Evolutionary conservation across 2,797 vertebrate genomes (phyloP).

Genomic region (Chelon auratus): DNA sequence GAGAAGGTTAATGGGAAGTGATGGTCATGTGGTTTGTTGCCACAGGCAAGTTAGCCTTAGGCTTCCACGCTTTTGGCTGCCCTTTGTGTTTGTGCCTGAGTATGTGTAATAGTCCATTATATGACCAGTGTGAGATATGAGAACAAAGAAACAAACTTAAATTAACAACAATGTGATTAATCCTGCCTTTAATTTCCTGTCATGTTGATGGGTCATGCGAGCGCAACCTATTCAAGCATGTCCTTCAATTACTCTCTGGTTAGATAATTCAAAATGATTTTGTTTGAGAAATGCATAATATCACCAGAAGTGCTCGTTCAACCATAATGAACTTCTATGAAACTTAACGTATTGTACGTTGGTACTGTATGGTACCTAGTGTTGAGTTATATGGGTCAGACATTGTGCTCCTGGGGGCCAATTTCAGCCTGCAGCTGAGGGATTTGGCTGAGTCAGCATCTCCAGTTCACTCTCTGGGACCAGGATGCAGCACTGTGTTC

Average conservation of each 20-base stretch:
- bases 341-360: conserved; percentile 57
- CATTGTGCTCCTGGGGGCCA: conserved; percentile 77
- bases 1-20: conserved; percentile 76
- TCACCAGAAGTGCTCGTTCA: conserved; percentile 45
- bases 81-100: conserved; percentile 50
- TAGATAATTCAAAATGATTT: not conserved
- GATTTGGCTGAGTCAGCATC: conserved; percentile 81
- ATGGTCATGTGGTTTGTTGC: conserved; percentile 70
- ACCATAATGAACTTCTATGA: conserved; percentile 61
- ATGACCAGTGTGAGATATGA: conserved; percentile 45
- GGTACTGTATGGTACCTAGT: conserved; percentile 50
- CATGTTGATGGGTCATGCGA: conserved; percentile 38
- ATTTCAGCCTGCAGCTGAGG: conserved; percentile 81
- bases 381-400: conserved; percentile 81
- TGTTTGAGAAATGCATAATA: conserved; percentile 21
- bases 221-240: conserved; percentile 41
- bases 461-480: conserved; percentile 76
- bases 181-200: conserved; percentile 27
- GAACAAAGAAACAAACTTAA: conserved; percentile 52
- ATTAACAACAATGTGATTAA: conserved; percentile 46
- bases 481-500: conserved; percentile 75
- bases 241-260: conserved; percentile 1
- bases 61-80: conserved; percentile 61
- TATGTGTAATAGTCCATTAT: conserved; percentile 55
- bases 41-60: conserved; percentile 65